Evolutionary conservation across 2,888 invertebrate species (phyloP), one percentile per base, ranked within the genome.

Genomic region (Noctua janthina): DNA sequence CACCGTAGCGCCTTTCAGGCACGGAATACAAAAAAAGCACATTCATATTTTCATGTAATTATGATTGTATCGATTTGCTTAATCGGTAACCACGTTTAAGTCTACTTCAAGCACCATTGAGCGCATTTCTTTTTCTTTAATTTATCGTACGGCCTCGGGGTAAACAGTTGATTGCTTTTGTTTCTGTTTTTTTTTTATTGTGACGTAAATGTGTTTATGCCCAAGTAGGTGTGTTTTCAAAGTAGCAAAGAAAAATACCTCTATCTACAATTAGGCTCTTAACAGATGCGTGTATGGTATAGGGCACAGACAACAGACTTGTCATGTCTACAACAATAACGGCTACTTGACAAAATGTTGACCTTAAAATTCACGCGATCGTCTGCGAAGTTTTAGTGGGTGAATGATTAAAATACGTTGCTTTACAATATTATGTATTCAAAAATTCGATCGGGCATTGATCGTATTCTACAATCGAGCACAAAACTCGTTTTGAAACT

Each of bases 391-490:
- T 81, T 84, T 69, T 64, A 64, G 78, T 62, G 43, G 56, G 29
- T 84, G 46, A 81, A 80, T 80, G 56, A 80, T 80, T 80, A 51
- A 79, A 82, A 74, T 66, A 56, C 23, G 66, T 54, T 51, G 49
- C 39, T 69, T 78, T 59, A 74, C 81, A 74, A 71, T 66, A 81
- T 73, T 76, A 73, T 43, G 62, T 68, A 49, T 84, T 74, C 56
- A 56, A 66, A 83, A 72, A 46, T 46, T 83, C 64, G 59, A 73
- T 51, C 56, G 71, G 49, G 66, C 73, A 77, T 84, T 77, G 72
- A 80, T 79, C 56, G 79, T 84, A 87, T 70, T 87, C 80, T 74
- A 84, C 51, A 78, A 78, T 85, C 75, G 73, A 77, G n/a, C 70
- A 76, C n/a, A 78, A 49, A 88, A 85, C 85, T 67, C 39, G 81